Percentiles rank a stretch among this genome's conserved stretches.
Conservation (phyloP, 2,888 invertebrate genomes). For the Rhagonycha fulva region DNA sequence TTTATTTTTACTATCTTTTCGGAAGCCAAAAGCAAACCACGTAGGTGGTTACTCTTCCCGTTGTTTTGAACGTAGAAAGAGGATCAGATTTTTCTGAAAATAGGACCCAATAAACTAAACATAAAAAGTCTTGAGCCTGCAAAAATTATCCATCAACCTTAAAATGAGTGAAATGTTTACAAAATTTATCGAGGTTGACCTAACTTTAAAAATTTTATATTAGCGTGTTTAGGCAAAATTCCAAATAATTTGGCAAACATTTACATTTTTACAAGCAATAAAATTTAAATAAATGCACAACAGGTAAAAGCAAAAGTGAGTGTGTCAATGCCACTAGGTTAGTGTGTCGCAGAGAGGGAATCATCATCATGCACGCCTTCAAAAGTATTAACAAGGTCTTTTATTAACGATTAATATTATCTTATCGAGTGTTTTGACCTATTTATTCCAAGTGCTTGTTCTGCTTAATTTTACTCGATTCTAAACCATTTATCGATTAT, state of each 20-base stretch:
- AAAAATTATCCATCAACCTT: neutral
- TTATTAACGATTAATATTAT: conserved; percentile 7
- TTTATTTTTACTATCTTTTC: no score
- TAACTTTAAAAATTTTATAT: neutral
- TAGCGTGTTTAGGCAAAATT: neutral
- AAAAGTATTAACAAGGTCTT: conserved; percentile 14
- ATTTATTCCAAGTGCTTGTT: neutral
- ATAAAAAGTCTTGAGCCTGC: no score
- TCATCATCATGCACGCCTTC: conserved; percentile 13
- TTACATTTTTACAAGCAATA: conserved; percentile 24
- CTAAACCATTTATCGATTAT: neutral
- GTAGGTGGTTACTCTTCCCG: no score
- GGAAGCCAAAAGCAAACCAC: no score
- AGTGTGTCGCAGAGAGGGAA: conserved; percentile 41
- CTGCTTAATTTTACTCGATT: neutral
- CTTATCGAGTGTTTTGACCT: conserved; percentile 12
- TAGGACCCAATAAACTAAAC: no score
- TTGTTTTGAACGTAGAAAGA: no score
- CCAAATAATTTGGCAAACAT: neutral
- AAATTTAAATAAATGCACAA: conserved; percentile 24
- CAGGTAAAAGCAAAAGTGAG: conserved; percentile 43
- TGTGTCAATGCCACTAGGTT: conserved; percentile 49
- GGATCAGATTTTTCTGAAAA: no score
- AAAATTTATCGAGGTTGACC: neutral
- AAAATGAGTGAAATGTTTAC: neutral